Base-by-base conservation (phyloP, 1,140 invertebrate species). In the Latrodectus geometricus region DNA sequence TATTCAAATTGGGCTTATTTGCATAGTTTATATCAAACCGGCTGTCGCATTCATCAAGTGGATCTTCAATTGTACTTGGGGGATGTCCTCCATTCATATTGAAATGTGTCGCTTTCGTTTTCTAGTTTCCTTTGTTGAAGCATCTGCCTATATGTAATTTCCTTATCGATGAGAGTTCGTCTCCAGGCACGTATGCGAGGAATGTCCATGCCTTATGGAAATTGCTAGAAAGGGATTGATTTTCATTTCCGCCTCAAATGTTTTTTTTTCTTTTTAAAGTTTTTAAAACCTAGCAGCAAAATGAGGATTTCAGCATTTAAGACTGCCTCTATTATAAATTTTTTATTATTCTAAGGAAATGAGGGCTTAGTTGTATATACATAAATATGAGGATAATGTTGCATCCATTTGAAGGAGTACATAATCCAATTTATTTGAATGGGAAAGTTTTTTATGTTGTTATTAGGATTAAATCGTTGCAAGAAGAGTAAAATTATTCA, bases 41-140 rank as follows among this genome's bases (percentile, higher is more conserved):
- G 17, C 68, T 69, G 68, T 69, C 68, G 68, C 68, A 69, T 69
- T 69, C 68, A 69, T 69, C 68, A 69, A 69, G 68, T 69, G 68
- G 20, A 69, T 69, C 68, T 21, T 23, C 68, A 69, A 20, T 69
- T 69, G 68, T 69, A 23, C 68, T 69, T 69, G 21, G 9, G 11
- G 20, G 17, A 69, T 69, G 68, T 69, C 68, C n/a, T 69, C 68
- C 68, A 69, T 69, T 69, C 68, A 69, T 69, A 69, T 21, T 69
- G 68, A 69, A 23, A 69, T 69, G 17, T n/a, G 11, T 20, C 21
- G 17, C 21, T 69, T 69, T 69, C 68, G 68, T 69, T 69, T 69
- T 69, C 68, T n/a, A 8, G n/a, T 69, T 69, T 69, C 5, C 68
- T 69, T 69, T 69, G 68, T 69, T 11, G 11, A 11, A 23, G 68